These are phyloP conservation scores for Carterocephalus palaemon DNA, from an alignment of 2,888 invertebrate species.

Conservation along the genomic window DNA sequence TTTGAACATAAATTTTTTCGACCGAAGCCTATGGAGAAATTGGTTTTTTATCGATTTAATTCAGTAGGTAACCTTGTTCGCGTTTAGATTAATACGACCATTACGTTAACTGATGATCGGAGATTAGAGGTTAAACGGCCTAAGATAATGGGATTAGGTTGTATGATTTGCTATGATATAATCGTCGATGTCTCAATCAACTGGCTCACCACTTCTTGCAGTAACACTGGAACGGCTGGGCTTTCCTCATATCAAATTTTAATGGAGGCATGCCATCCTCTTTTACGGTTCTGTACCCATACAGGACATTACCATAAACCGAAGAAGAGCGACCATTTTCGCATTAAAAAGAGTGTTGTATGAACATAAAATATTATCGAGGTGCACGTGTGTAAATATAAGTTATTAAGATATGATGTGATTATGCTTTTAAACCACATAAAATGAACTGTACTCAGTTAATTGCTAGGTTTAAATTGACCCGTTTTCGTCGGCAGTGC, in stretches of 20 bases:
- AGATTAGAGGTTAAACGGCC: conserved; percentile 19
- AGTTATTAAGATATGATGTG: conserved; percentile 1
- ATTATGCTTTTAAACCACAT: conserved; percentile 3
- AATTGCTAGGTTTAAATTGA: conserved; percentile 11
- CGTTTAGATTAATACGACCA: conserved; percentile 16
- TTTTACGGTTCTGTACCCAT: no score
- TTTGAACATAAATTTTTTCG: no score
- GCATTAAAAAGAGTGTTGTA: no score
- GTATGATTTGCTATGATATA: no score
- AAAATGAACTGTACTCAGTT: conserved; percentile 10
- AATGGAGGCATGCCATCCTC: no score
- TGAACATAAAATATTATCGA: neutral
- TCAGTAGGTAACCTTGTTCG: conserved; percentile 6
- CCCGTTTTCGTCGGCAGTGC: conserved; percentile 6
- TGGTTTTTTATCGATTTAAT: conserved; percentile 35
- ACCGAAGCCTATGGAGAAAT: no score
- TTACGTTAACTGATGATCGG: conserved; percentile 16
- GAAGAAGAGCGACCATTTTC: no score
- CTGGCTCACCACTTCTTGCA: no score
- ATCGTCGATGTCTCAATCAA: no score
- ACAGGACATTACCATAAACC: no score
- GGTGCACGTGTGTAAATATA: neutral
- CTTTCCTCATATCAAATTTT: no score
- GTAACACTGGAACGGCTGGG: no score
- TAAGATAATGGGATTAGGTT: conserved; percentile 8